These are phyloP conservation scores for Tenodera sinensis DNA, from an alignment of 2,888 invertebrate species.

Conservation along the genomic window DNA sequence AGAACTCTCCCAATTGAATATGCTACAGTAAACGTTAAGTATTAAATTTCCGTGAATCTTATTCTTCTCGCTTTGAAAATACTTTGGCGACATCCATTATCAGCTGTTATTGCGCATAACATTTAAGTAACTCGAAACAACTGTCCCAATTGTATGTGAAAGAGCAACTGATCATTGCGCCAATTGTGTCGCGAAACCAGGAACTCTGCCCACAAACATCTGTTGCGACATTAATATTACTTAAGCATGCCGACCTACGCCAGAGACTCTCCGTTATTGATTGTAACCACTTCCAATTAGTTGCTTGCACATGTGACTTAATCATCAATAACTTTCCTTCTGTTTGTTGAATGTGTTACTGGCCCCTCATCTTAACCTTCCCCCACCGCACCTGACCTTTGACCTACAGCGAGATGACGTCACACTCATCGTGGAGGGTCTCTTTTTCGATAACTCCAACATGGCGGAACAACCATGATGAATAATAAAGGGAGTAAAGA, in stretches of 20 bases:
- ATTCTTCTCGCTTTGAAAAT: too few relatives aligned
- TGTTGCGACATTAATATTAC: background rate
- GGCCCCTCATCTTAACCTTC: background rate
- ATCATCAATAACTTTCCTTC: background rate
- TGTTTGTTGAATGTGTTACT: background rate
- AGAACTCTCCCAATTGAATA: too few relatives aligned
- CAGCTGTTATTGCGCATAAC: too few relatives aligned
- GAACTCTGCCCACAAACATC: background rate
- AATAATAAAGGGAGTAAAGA: background rate
- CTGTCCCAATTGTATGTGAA: too few relatives aligned
- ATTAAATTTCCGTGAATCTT: too few relatives aligned
- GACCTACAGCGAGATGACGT: constrained; percentile 5
- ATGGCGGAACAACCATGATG: background rate
- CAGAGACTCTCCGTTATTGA: background rate
- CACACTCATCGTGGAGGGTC: constrained; percentile 11
- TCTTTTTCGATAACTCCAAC: background rate
- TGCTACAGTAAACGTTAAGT: too few relatives aligned
- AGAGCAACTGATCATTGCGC: too few relatives aligned
- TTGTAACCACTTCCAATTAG: background rate
- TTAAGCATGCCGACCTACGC: background rate
- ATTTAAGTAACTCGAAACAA: too few relatives aligned
- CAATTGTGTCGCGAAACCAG: too few relatives aligned
- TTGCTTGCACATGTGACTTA: background rate
- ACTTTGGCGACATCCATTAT: too few relatives aligned
- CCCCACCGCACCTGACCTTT: background rate